Conservation (phyloP, 2,888 invertebrate genomes). For the Drosophila koepferae region DNA sequence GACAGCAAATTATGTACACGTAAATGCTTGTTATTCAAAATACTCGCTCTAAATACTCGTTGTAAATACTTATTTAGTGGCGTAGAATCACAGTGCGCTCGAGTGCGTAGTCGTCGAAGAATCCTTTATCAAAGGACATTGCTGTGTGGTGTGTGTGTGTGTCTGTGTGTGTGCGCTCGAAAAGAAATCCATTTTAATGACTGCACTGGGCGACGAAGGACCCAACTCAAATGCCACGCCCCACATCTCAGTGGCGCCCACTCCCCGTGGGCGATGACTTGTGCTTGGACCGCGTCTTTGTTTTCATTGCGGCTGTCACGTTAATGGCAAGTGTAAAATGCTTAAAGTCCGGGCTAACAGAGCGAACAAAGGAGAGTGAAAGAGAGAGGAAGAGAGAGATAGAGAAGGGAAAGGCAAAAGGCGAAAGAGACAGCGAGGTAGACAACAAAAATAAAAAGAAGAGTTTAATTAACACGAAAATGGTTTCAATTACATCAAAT, state of each 20-base stretch:
- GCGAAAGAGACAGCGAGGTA: neutral
- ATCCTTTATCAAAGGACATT: conserved; percentile 52
- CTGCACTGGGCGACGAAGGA: conserved; percentile 55
- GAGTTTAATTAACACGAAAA: conserved; percentile 81
- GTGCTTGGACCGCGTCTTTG: conserved; percentile 72
- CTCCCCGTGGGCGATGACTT: conserved; percentile 64
- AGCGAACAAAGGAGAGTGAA: neutral
- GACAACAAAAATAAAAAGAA: conserved; percentile 53
- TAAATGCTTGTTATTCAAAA: conserved; percentile 67
- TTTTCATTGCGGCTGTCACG: conserved; percentile 81
- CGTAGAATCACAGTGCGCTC: conserved; percentile 47
- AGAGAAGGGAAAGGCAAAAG: neutral
- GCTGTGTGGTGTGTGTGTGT: conserved; percentile 26
- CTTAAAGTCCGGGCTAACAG: conserved; percentile 70
- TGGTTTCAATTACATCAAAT: conserved; percentile 80
- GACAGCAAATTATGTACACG: conserved; percentile 13
- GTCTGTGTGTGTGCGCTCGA: conserved; percentile 43
- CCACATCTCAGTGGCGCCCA: neutral
- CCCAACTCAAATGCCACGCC: conserved; percentile 60
- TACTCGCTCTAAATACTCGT: conserved; percentile 56
- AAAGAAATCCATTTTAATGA: conserved; percentile 82
- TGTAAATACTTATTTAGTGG: conserved; percentile 32
- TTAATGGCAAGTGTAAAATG: conserved; percentile 82
- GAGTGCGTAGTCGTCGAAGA: conserved; percentile 44
- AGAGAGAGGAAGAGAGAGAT: neutral